Base-by-base conservation (phyloP, 1,140 invertebrate genomes). In the Kradibia gibbosae region DNA sequence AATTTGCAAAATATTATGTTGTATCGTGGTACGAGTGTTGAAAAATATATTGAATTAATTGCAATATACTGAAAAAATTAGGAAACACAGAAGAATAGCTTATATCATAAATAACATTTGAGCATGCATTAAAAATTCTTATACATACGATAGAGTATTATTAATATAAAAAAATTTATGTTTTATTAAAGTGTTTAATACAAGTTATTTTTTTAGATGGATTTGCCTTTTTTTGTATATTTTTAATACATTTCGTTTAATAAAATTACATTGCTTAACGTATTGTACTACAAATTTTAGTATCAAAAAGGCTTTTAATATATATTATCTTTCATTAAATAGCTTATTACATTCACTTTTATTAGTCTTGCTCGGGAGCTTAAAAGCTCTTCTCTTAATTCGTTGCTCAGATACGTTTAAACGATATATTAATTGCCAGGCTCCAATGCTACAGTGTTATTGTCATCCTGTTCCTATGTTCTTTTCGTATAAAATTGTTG, bases 251-350 rank as follows among this genome's bases (percentile, higher is more conserved):
- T 60, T 60, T 31, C 10, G 25, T 76, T 70, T 53, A 70, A 70
- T 78, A 48, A n/a, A 53, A 50, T 22, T 65, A 22, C 50, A 67
- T 67, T 67, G 25, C 55, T 3, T 53, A 50, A 34, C 11, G 15
- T 22, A 55, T 5, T 55, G 1, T 42, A 34, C 42, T 28, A 34
- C 11, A 75, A 34, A 39, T 60, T 75, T 53, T 7, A 75, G 55
- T 75, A 60, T 75, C 20, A 60, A 53, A 39, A 8, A 75, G 31
- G 53, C 73, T 34, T 75, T 60, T 75, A 39, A 75, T 75, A 42
- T 57, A 36, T n/a, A 77, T 77, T 65, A 65, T 39, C 17, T 50
- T 20, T 71, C 71, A 71, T 79, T 71, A 39, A 70, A 67, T 74
- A 22, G 42, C 22, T 80, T 65, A 74, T 80, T 53, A 73, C 42